These are phyloP conservation scores for Paguma larvata DNA, from an alignment of 2,797 vertebrate genomes.

Conservation along the genomic window DNA sequence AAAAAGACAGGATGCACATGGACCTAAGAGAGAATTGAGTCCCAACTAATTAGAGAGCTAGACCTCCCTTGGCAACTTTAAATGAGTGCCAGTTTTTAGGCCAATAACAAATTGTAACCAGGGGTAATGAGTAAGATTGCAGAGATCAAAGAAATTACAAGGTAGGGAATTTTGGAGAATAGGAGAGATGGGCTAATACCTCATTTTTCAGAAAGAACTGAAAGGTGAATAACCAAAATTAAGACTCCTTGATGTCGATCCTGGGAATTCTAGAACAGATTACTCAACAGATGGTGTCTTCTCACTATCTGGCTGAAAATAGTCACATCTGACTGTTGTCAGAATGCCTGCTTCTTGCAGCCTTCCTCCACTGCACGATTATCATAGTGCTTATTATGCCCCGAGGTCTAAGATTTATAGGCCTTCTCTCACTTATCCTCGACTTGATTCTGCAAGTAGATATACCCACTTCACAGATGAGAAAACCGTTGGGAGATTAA, in stretches of 20 bases:
- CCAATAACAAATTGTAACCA: neutral
- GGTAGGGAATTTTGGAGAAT: neutral
- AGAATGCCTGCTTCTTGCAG: constrained; percentile 25
- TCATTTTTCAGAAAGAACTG: constrained; percentile 51
- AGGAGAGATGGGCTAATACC: neutral
- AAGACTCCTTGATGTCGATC: constrained; percentile 35
- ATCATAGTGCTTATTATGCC: neutral
- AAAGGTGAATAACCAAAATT: constrained; percentile 47
- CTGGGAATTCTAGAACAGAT: constrained; percentile 73
- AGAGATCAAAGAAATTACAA: constrained; percentile 44
- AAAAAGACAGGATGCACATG: neutral
- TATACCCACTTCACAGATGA: neutral
- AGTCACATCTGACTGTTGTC: constrained; percentile 6
- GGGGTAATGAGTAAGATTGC: neutral
- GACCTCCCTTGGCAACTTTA: neutral
- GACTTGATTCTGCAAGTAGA: neutral
- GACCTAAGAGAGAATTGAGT: neutral
- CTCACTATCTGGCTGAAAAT: constrained; percentile 68
- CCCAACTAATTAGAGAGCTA: neutral
- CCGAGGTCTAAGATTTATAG: neutral
- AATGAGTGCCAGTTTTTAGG: constrained; percentile 6
- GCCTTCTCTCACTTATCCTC: neutral
- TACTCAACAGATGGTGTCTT: constrained; percentile 72
- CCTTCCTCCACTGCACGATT: neutral
- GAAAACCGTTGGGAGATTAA: neutral